Base-by-base conservation (phyloP, 2,113 vertebrate genomes). In the Probosciger aterrimus region DNA sequence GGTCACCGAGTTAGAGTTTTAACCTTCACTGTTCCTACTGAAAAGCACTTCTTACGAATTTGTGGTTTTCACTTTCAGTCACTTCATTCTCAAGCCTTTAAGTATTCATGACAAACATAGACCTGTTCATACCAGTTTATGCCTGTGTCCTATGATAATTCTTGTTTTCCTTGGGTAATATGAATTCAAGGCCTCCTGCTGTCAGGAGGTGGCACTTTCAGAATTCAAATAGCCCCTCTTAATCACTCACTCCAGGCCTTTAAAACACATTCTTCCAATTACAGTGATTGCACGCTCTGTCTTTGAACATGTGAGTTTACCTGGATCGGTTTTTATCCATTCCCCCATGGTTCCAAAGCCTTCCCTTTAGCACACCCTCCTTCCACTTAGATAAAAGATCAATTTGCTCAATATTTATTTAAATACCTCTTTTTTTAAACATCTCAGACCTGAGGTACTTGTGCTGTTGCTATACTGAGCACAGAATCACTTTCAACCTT, bases 251-350 rank as follows among this genome's bases (percentile, higher is more conserved):
- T 92, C 53, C 59, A 86, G 74, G 60, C 14, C 0, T 88, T 88
- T 91, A 53, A 96, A 91, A 88, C 53, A 33, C 44, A 52, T 92
- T 77, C 44, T 74, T 92, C 53, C 76, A 90, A 88, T 82, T 68
- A 82, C 0, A 77, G 68, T 80, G 47, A 88, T 76, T 83, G 41
- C 44, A 83, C 35, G 83, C 39, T 64, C 53, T 33, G 55, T 57
- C 64, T 74, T 70, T 67, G 83, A 92, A 88, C 81, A 69, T 23
- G 76, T 52, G 30, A 91, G 41, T 96, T 92, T 92, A 88, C 68
- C 60, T 57, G 64, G 79, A 81, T 70, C 7, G 2, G 4, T 77
- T 89, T 88, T 95, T 67, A 89, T 71, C 73, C 73, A 63, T 75
- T 75, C 43, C 73, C 43, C 84, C 50, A 25, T 23, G 57, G 69